Evolutionary conservation across 2,888 invertebrate species (phyloP).

Genomic region (Tholera decimalis): DNA sequence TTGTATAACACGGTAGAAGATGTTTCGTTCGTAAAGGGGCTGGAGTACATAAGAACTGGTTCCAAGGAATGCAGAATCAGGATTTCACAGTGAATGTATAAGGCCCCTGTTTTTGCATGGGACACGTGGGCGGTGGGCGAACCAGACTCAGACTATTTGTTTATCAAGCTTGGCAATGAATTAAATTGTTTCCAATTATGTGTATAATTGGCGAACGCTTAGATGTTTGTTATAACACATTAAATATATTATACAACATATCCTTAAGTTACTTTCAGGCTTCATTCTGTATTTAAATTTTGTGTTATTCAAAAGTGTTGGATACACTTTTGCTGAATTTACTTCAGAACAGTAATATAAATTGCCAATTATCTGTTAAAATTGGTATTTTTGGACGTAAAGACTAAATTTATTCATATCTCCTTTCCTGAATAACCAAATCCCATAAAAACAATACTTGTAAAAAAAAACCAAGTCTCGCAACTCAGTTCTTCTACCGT

Average conservation of each 20-base stretch:
- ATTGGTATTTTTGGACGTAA: too few relatives aligned
- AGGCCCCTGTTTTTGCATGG: constrained; percentile 58
- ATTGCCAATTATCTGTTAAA: neutral
- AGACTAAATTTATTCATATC: constrained; percentile 17
- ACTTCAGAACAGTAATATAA: neutral
- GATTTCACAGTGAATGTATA: constrained; percentile 61
- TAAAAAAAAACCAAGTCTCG: too few relatives aligned
- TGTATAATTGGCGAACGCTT: constrained; percentile 72
- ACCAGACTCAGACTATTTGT: constrained; percentile 69
- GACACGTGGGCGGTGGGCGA: constrained; percentile 67
- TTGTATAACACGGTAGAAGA: constrained; percentile 41
- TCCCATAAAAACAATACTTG: too few relatives aligned
- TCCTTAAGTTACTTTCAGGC: constrained; percentile 34
- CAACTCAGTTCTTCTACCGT: too few relatives aligned
- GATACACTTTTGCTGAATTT: too few relatives aligned
- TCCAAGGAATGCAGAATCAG: constrained; percentile 59
- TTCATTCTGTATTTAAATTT: neutral
- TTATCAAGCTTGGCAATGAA: constrained; percentile 67
- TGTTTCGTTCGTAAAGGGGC: constrained; percentile 26
- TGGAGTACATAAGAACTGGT: constrained; percentile 54
- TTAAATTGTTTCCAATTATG: constrained; percentile 70
- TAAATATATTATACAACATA: constrained; percentile 50
- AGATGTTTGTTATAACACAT: constrained; percentile 53
- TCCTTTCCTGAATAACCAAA: constrained; percentile 22
- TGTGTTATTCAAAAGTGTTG: too few relatives aligned